Evolutionary conservation across 2,113 vertebrate species (phyloP).

Genomic region (Nannobrachium achirus): DNA sequence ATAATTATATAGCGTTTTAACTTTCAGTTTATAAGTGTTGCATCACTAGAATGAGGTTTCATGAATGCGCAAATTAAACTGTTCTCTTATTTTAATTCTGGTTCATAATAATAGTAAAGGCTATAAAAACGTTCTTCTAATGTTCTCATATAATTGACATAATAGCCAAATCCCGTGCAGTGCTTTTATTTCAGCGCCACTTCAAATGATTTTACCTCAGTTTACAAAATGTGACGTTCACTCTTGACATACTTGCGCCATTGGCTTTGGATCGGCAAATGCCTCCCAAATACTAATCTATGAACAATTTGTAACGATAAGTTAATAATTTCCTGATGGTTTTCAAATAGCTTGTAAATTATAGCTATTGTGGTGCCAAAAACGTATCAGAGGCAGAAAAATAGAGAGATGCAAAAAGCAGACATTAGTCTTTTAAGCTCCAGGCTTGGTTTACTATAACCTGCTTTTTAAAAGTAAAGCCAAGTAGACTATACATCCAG

Average conservation of each 20-base stretch:
- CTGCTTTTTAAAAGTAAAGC: slow-evolving; percentile 36
- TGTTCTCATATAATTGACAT: background rate
- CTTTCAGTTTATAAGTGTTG: background rate
- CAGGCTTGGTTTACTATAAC: slow-evolving; percentile 13
- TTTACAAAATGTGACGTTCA: too few species aligned
- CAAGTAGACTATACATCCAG: slow-evolving; percentile 1
- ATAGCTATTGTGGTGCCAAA: slow-evolving; percentile 11
- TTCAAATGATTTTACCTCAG: background rate
- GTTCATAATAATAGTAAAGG: too few species aligned
- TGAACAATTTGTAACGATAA: background rate
- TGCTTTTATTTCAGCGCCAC: background rate
- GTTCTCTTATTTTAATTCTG: background rate
- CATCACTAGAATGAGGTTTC: too few species aligned
- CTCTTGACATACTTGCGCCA: too few species aligned
- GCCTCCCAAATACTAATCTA: background rate
- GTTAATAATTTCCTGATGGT: background rate
- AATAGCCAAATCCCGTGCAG: background rate
- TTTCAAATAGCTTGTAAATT: background rate
- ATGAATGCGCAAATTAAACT: background rate
- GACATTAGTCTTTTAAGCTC: slow-evolving; percentile 25
- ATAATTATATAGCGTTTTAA: background rate
- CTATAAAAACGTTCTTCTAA: background rate
- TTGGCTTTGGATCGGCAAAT: too few species aligned
- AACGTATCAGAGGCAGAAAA: slow-evolving; percentile 15
- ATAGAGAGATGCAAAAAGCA: background rate